phyloP scores from a whole-genome alignment of 2,113 vertebrate species.

The Cisticola juncidis region DNA sequence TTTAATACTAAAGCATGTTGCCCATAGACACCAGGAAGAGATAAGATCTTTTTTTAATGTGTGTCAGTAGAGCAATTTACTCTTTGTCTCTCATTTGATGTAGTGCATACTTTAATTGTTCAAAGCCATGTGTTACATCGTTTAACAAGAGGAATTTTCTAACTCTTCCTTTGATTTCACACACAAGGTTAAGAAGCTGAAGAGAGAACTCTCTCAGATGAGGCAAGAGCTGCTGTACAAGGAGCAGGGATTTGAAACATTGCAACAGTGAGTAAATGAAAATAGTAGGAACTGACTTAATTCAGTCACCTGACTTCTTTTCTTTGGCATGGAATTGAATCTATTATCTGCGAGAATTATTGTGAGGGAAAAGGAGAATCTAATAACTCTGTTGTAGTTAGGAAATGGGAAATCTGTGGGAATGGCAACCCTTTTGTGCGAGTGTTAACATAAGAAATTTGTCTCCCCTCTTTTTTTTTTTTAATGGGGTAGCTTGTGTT shows the following conservation, averaged over 20 bases:
- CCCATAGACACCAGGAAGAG: slow-evolving; percentile 27
- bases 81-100: not conserved
- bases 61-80: slow-evolving; percentile 48
- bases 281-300: slow-evolving; percentile 23
- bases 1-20: slow-evolving; percentile 49
- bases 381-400: not conserved
- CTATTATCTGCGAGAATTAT: not conserved
- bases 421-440: not conserved
- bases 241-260: slow-evolving; percentile 85
- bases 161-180: slow-evolving; percentile 64
- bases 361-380: not conserved
- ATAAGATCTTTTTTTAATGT: slow-evolving; percentile 30
- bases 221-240: slow-evolving; percentile 87
- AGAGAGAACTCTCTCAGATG: slow-evolving; percentile 85
- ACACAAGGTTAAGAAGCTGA: slow-evolving; percentile 84
- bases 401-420: not conserved
- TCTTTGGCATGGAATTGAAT: not conserved
- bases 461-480: not conserved
- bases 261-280: slow-evolving; percentile 82
- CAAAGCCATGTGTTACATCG: not conserved
- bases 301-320: not conserved
- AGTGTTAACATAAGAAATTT: not conserved
- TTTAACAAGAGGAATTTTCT: slow-evolving; percentile 48
- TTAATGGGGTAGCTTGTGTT: not conserved
- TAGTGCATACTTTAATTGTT: slow-evolving; percentile 37